These are phyloP conservation scores for Symphodus melops DNA, from an alignment of 2,113 vertebrate species.

Conservation along the genomic window DNA sequence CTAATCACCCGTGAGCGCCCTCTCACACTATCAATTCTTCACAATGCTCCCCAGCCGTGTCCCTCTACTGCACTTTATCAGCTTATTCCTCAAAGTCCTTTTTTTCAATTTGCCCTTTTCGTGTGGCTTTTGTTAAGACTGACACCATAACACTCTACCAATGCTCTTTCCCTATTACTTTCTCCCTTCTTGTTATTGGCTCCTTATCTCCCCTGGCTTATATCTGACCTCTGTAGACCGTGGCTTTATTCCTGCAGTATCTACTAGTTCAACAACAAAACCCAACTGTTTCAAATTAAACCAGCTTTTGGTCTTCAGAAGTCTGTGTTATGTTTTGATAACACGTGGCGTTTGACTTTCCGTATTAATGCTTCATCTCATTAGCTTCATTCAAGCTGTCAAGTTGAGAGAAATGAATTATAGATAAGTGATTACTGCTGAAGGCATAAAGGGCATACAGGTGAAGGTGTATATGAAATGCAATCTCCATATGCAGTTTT, in stretches of 20 bases:
- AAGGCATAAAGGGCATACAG: not conserved
- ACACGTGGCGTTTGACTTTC: constrained; percentile 9
- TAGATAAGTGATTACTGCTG: not conserved
- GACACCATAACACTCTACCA: constrained; percentile 11
- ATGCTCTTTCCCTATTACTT: not conserved
- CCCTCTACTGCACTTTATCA: not conserved
- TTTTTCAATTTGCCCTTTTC: constrained; percentile 26
- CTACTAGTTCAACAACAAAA: constrained; percentile 18
- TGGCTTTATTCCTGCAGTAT: constrained; percentile 1
- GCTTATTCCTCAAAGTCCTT: constrained; percentile 18
- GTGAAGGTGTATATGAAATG: not conserved
- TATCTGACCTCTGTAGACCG: constrained; percentile 25
- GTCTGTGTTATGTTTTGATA: not conserved
- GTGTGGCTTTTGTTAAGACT: constrained; percentile 3
- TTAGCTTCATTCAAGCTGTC: not conserved
- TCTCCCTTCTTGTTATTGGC: constrained; percentile 12
- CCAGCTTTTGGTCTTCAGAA: not conserved
- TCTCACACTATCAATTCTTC: not conserved
- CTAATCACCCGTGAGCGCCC: too few species aligned
- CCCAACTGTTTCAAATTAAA: constrained; percentile 17
- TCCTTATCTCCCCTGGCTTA: constrained; percentile 8
- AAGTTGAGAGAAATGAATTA: not conserved
- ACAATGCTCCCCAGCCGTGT: not conserved
- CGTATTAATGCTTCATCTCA: not conserved
- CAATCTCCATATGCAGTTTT: not conserved